phyloP scores from a whole-genome alignment of 2,113 vertebrate species.

The Lontra canadensis region DNA sequence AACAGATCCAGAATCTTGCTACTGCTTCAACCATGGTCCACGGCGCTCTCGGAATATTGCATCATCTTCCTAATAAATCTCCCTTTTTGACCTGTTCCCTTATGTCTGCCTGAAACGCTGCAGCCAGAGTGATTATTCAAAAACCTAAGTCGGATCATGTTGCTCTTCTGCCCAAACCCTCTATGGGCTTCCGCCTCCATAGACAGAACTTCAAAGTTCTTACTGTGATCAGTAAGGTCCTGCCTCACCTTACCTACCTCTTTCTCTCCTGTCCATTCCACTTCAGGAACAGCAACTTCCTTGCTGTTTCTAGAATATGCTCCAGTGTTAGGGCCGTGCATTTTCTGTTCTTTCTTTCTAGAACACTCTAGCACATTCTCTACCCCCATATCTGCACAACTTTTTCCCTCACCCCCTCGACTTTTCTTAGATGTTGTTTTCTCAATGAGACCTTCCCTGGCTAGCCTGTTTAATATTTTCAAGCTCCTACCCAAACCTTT shows the following conservation, averaged over 20 bases:
- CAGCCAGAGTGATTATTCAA: background rate
- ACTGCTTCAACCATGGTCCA: background rate
- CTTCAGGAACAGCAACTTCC: rapidly evolving
- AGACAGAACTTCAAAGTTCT: too few relatives aligned
- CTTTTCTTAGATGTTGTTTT: background rate
- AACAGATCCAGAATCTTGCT: background rate
- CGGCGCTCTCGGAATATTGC: background rate
- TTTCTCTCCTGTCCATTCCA: background rate
- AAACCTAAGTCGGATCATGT: background rate
- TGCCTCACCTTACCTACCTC: background rate
- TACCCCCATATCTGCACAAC: background rate
- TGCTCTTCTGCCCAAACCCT: background rate
- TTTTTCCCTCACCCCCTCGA: background rate
- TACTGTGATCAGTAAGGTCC: too few relatives aligned
- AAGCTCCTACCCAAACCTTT: background rate
- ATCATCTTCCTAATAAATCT: background rate
- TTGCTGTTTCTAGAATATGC: background rate
- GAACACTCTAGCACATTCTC: background rate
- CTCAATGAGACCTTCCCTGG: background rate
- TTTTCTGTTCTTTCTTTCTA: background rate
- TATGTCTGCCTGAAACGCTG: background rate
- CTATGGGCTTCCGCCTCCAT: background rate
- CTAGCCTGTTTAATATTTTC: background rate
- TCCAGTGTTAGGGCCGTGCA: background rate
- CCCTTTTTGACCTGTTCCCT: background rate